Percentiles rank a stretch among this genome's conserved stretches.
phyloP scores from a whole-genome alignment of 2,113 vertebrate species.

The Sinocyclocheilus anshuiensis region DNA sequence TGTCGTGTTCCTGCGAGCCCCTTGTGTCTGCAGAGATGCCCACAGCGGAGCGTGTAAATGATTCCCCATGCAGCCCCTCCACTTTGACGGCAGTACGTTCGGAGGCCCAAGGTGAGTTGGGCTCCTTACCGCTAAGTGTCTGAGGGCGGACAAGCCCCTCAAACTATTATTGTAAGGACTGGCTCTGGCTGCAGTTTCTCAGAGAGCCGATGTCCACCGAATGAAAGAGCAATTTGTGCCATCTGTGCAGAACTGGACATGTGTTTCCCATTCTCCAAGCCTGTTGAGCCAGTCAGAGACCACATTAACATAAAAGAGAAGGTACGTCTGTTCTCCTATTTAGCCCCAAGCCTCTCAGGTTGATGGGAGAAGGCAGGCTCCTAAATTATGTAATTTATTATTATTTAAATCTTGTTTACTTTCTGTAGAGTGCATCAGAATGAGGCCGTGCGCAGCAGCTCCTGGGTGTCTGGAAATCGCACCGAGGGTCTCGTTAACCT shows the following conservation, averaged over 20 bases:
- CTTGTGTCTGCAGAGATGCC: conserved; percentile 33
- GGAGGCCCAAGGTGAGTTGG: conserved; percentile 45
- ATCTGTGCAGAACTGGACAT: conserved; percentile 71
- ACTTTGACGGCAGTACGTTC: conserved; percentile 35
- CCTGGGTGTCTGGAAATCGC: conserved; percentile 58
- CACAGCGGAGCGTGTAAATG: conserved; percentile 41
- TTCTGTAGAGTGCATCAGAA: conserved; percentile 75
- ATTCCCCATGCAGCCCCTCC: conserved; percentile 42
- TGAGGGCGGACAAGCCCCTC: conserved; percentile 49
- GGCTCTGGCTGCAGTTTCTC: conserved; percentile 56
- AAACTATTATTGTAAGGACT: conserved; percentile 62
- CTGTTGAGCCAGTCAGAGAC: conserved; percentile 63
- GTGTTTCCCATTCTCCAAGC: conserved; percentile 77
- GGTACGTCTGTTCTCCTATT: conserved; percentile 73
- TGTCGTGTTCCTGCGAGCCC: no score
- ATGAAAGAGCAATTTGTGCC: conserved; percentile 74
- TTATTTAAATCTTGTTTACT: conserved; percentile 77
- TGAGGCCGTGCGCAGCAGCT: conserved; percentile 63
- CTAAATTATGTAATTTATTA: conserved; percentile 76
- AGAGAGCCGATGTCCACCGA: conserved; percentile 55
- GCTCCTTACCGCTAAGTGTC: conserved; percentile 52
- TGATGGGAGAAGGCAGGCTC: conserved; percentile 61
- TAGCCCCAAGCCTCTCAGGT: conserved; percentile 64
- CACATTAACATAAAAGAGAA: conserved; percentile 81
- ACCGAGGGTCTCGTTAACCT: conserved; percentile 37